Base-by-base conservation (phyloP, 64 coral and sea anemone species). In the Astreopora myriophthalma region DNA sequence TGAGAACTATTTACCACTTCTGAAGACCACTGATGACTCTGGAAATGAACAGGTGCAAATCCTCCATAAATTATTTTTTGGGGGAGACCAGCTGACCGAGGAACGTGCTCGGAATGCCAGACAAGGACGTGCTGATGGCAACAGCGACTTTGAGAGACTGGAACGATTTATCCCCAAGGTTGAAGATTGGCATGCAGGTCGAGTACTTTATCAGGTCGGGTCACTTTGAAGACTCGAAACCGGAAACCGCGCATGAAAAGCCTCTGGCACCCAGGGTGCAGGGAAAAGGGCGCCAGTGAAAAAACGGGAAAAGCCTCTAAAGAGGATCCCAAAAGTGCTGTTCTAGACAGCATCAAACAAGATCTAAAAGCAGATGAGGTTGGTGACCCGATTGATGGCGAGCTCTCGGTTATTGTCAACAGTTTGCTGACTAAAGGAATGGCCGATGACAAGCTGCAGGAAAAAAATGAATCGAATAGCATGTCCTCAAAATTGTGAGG, bases 1-100 rank as follows among this genome's bases (percentile, higher is more conserved):
- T 49, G 23, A 55, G 34, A 80, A 80, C 11, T 80, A 80, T 55
- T 12, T 80, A 22, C 76, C 76, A 22, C n/a, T n/a, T n/a, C n/a
- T n/a, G n/a, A n/a, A n/a, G n/a, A n/a, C n/a, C n/a, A n/a, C n/a
- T n/a, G n/a, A n/a, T n/a, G n/a, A n/a, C n/a, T n/a, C n/a, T n/a
- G n/a, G n/a, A n/a, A n/a, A n/a, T n/a, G n/a, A n/a, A n/a, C n/a
- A n/a, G n/a, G n/a, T n/a, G n/a, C n/a, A n/a, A n/a, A 69, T 82
- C 25, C 89, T 91, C 33, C 37, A 27, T 55, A 42, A 63, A 48
- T 38, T 91, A 66, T 38, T 76, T 10, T 76, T 81, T 3, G 76
- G 82, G 71, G 89, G 89, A 49, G 89, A 91, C 17, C 89, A 91
- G 11, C 28, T 91, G 6, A 82, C 71, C 82, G 89, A 91, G 26